Conservation (phyloP, 2,888 invertebrate species). For the Alloplasta piceator region DNA sequence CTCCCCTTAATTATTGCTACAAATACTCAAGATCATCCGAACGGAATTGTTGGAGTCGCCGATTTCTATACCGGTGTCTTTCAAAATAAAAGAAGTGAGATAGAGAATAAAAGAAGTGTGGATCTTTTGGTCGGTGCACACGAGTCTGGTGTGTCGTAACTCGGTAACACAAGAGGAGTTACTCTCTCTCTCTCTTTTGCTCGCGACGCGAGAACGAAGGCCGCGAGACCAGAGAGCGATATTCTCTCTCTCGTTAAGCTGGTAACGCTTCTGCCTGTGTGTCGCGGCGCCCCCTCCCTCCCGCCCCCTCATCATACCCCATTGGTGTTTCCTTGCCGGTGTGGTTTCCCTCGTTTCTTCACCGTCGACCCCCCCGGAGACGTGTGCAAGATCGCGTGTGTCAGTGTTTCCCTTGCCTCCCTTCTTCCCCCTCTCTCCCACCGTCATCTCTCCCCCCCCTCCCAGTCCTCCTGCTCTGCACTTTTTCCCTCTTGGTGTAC, state of each 20-base stretch:
- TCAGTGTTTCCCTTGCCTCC: not conserved
- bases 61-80: slow-evolving; percentile 14
- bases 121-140: slow-evolving; percentile 59
- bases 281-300: too few relatives aligned
- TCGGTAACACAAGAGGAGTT: slow-evolving; percentile 63
- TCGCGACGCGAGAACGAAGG: slow-evolving; percentile 51
- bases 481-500: slow-evolving; percentile 9
- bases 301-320: not conserved
- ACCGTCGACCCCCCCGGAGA: not conserved
- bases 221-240: slow-evolving; percentile 43
- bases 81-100: not conserved
- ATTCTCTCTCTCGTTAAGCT: slow-evolving; percentile 42
- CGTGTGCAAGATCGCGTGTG: not conserved
- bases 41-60: too few relatives aligned
- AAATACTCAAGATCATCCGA: too few relatives aligned
- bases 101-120: slow-evolving; percentile 13
- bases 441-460: not conserved
- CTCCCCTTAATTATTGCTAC: too few relatives aligned
- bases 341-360: slow-evolving; percentile 17
- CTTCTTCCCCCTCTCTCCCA: too few relatives aligned
- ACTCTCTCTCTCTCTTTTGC: slow-evolving; percentile 35
- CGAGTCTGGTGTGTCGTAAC: slow-evolving; percentile 63
- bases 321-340: slow-evolving; percentile 52
- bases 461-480: not conserved
- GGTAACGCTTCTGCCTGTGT: slow-evolving; percentile 9